Percentiles rank a stretch among this genome's conserved stretches.
These are phyloP conservation scores for Leptobrachium ailaonicum DNA, from an alignment of 2,113 vertebrate species.

Conservation along the genomic window DNA sequence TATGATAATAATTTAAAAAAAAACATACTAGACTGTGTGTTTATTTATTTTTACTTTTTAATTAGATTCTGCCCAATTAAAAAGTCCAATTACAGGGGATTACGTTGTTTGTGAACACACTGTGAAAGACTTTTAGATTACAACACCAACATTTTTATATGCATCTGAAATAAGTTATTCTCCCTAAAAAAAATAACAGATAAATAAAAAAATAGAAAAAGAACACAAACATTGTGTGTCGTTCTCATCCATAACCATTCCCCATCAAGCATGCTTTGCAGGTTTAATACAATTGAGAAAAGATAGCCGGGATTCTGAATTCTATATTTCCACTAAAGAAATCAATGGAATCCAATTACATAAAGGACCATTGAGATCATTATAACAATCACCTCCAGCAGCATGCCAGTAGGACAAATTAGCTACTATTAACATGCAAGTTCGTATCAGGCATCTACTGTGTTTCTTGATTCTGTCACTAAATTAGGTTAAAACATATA, in stretches of 20 bases:
- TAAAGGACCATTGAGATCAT: conserved; percentile 38
- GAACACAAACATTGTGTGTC: background rate
- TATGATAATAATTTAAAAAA: conserved; percentile 26
- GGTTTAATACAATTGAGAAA: background rate
- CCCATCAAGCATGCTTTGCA: background rate
- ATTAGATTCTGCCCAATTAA: conserved; percentile 40
- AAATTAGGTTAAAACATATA: too few relatives aligned
- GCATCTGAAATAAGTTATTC: background rate
- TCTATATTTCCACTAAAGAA: conserved; percentile 33
- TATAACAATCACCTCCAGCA: conserved; percentile 30
- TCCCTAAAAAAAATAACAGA: background rate
- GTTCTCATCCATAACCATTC: background rate
- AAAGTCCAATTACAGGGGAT: conserved; percentile 31
- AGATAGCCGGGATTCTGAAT: background rate
- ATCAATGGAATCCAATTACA: conserved; percentile 48
- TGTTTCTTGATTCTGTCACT: background rate
- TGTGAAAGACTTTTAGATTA: background rate
- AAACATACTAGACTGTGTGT: conserved; percentile 11
- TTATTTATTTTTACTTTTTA: conserved; percentile 37
- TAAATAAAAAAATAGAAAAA: background rate
- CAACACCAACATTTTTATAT: background rate
- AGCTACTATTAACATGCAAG: conserved; percentile 16
- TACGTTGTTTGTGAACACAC: background rate
- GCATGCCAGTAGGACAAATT: conserved; percentile 31
- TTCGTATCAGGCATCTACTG: background rate